Percentiles rank a stretch among this genome's conserved stretches.
These are phyloP conservation scores for Coregonus suidteri DNA, from an alignment of 2,797 vertebrate genomes.

Conservation along the genomic window DNA sequence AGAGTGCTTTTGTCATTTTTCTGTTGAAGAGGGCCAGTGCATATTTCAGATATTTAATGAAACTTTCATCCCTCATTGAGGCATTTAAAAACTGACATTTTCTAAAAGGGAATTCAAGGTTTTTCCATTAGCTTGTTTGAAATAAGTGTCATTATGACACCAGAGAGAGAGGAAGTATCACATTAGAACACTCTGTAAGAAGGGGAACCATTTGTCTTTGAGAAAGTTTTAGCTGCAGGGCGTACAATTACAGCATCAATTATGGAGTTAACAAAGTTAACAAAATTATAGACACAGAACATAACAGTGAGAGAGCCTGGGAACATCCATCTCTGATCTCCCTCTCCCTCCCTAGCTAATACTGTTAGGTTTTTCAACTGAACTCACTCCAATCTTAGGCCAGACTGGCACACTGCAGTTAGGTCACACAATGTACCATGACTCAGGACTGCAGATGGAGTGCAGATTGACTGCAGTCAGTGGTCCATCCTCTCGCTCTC, in stretches of 20 bases:
- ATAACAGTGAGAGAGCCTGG: constrained; percentile 44
- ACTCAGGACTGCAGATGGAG: constrained; percentile 36
- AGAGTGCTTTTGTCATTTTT: too few species aligned
- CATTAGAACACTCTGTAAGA: constrained; percentile 47
- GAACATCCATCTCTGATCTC: constrained; percentile 50
- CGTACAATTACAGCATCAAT: constrained; percentile 59
- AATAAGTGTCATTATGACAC: background rate
- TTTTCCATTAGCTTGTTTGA: background rate
- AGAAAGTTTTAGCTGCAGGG: constrained; percentile 53
- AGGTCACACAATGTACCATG: constrained; percentile 47
- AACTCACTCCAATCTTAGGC: constrained; percentile 56
- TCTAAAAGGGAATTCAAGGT: too few species aligned
- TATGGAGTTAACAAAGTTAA: constrained; percentile 62
- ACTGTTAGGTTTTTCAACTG: constrained; percentile 56
- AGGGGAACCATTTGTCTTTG: constrained; percentile 60
- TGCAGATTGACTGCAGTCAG: constrained; percentile 1
- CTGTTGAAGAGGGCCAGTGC: too few species aligned
- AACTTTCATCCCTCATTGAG: too few species aligned
- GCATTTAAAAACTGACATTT: too few species aligned
- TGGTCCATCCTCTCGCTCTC: constrained; percentile 1
- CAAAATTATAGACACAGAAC: constrained; percentile 55
- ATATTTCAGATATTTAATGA: too few species aligned
- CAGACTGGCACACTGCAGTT: constrained; percentile 33
- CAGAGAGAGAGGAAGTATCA: constrained; percentile 41
- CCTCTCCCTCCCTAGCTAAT: constrained; percentile 53